Percentiles rank a stretch among this genome's conserved stretches.
Evolutionary conservation across 30 jellyfish, hydroid and myxozoan species (phyloP).

Genomic region (Phacellophora camtschatica): DNA sequence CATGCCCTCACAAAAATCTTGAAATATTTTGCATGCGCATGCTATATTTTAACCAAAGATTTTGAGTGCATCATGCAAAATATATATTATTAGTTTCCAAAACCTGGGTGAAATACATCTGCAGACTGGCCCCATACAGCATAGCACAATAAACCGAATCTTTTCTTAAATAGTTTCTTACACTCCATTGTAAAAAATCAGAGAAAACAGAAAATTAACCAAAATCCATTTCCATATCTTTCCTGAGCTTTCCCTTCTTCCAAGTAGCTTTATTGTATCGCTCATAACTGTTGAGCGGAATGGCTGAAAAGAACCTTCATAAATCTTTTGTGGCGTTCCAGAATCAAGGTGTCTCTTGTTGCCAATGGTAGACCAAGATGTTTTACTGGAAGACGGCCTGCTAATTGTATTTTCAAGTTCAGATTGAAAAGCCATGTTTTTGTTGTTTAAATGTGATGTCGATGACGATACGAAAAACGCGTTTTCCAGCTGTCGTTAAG

Average conservation of each 20-base stretch:
- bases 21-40: no score
- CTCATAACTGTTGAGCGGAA: constrained; percentile 3
- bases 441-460: neutral
- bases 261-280: constrained; percentile 4
- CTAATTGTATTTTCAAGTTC: no score
- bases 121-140: no score
- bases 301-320: neutral
- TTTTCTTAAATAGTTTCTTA: neutral
- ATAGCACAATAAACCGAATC: neutral
- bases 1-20: neutral
- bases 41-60: no score
- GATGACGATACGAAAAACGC: no score
- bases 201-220: constrained; percentile 3
- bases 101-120: no score
- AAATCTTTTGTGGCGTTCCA: no score
- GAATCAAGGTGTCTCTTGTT: neutral
- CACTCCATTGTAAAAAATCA: constrained; percentile 18
- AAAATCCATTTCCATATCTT: constrained; percentile 23
- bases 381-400: no score
- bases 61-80: no score
- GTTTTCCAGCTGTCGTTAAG: no score
- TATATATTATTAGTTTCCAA: no score
- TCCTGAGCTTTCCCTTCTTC: neutral
- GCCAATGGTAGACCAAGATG: neutral
- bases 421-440: neutral